Conservation (phyloP, 2,888 invertebrate genomes). For the Archips crataeganus region DNA sequence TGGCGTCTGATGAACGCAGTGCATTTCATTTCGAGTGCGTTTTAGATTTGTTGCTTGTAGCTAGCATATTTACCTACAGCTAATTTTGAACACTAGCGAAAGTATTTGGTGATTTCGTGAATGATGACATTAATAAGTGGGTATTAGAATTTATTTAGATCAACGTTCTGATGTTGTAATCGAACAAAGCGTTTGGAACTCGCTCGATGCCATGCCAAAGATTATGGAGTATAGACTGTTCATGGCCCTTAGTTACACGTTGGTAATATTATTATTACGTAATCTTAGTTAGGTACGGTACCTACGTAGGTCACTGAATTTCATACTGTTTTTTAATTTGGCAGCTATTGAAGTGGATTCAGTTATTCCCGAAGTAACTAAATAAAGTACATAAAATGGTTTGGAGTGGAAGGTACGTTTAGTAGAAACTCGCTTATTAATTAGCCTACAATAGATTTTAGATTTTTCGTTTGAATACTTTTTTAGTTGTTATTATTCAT, state of each 20-base stretch:
- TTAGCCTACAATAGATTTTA: background rate
- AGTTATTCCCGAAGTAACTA: conserved; percentile 41
- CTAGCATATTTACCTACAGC: background rate
- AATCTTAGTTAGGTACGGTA: conserved; percentile 12
- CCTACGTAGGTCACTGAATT: conserved; percentile 36
- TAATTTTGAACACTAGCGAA: background rate
- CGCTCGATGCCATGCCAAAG: conserved; percentile 23
- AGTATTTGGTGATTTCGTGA: background rate
- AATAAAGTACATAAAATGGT: conserved; percentile 60
- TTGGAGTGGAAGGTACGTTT: conserved; percentile 70
- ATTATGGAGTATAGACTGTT: conserved; percentile 23
- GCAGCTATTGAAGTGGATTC: conserved; percentile 66
- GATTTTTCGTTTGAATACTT: background rate
- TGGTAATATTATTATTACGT: conserved; percentile 3
- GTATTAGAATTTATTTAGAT: conserved; percentile 4
- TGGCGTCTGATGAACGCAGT: conserved; percentile 38
- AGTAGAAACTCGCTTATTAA: background rate
- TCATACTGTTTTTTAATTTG: conserved; percentile 52
- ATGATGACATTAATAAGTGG: background rate
- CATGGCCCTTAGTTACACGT: background rate
- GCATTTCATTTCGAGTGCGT: conserved; percentile 24
- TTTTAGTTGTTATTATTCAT: background rate
- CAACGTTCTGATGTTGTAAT: background rate
- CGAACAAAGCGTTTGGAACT: background rate
- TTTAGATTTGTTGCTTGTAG: conserved; percentile 2